These are phyloP conservation scores for Caenorhabditis japonica DNA, from an alignment of 2,888 invertebrate genomes.

Conservation along the genomic window DNA sequence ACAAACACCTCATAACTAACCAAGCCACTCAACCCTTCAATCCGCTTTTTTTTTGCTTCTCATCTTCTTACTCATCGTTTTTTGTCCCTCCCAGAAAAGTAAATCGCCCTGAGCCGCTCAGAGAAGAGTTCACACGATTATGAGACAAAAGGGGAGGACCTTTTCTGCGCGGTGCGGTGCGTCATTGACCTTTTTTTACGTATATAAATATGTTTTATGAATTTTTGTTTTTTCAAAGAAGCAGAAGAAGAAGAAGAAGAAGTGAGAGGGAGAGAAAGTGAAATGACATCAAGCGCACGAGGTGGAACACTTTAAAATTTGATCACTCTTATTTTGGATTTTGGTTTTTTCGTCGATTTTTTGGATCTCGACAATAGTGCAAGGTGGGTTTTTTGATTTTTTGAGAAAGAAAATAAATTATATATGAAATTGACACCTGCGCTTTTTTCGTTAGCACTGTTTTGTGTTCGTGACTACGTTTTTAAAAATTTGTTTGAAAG, in stretches of 20 bases:
- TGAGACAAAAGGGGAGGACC: too few species aligned
- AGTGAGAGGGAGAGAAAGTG: constrained; percentile 6
- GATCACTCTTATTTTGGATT: too few species aligned
- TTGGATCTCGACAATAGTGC: too few species aligned
- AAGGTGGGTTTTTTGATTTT: too few species aligned
- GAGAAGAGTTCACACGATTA: neutral
- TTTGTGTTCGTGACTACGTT: too few species aligned
- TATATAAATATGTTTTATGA: constrained; percentile 1
- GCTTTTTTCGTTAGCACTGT: too few species aligned
- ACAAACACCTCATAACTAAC: constrained; percentile 1
- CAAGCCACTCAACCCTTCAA: constrained; percentile 34
- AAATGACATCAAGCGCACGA: constrained; percentile 35
- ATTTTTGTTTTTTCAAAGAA: constrained; percentile 19
- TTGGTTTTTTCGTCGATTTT: too few species aligned
- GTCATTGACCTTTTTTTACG: constrained; percentile 4
- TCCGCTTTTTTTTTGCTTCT: constrained; percentile 8
- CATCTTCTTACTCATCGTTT: constrained; percentile 34
- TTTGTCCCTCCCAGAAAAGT: neutral
- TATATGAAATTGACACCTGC: too few species aligned
- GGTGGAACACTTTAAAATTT: constrained; percentile 32
- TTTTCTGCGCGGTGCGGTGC: neutral
- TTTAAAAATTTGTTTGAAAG: too few species aligned
- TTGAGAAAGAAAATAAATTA: too few species aligned
- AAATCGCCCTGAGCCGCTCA: too few species aligned
- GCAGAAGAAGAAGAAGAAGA: constrained; percentile 10